Base-by-base conservation (phyloP, 2,797 vertebrate genomes). In the Melanotaenia trifasciata region DNA sequence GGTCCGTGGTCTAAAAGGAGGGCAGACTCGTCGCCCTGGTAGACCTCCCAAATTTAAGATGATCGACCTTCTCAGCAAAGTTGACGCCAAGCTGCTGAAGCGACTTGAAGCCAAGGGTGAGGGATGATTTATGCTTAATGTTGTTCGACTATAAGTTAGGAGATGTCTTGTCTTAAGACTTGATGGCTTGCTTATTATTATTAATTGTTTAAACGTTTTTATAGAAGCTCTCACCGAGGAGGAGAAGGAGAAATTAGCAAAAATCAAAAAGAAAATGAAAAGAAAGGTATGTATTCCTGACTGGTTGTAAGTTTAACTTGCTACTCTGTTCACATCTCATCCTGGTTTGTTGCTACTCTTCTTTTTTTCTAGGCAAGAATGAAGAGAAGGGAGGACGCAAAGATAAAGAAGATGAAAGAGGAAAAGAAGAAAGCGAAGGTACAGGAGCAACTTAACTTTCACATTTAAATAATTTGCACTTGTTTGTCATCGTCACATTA, bases 251-350 rank as follows among this genome's bases (percentile, higher is more conserved):
- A 98, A 97, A 90, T 92, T 98, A 61, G 94, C 86, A 83, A 98
- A 98, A 88, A 96, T 97, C 90, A 98, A 97, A 91, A 99, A 97
- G 94, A 99, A 98, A 85, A 96, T 97, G 93, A 96, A 96, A 85
- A 93, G 94, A 93, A 99, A 98, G 96, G 96, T 97, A 59, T 45
- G 70, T 63, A 1, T 5, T 62, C 20, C 1, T 14, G 11, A 11
- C n/a, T 35, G 4, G 22, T 36, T 33, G 5, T 12, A 11, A 16
- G 54, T 1, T 51, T 64, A 2, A 51, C 24, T 8, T 16, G 5
- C 64, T 26, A 11, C 11, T 2, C 12, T 26, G 3, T 64, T 79
- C 2, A 35, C 38, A 54, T 69, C 8, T 64, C 2, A 51, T 45
- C 56, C 18, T 81, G 10, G 63, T 69, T 54, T 69, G 20, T 84